A percentile compares a stretch with the other conserved stretches of the same genome.
Evolutionary conservation across 1,140 invertebrate genomes (phyloP).

Genomic region (Conus ventricosus): DNA sequence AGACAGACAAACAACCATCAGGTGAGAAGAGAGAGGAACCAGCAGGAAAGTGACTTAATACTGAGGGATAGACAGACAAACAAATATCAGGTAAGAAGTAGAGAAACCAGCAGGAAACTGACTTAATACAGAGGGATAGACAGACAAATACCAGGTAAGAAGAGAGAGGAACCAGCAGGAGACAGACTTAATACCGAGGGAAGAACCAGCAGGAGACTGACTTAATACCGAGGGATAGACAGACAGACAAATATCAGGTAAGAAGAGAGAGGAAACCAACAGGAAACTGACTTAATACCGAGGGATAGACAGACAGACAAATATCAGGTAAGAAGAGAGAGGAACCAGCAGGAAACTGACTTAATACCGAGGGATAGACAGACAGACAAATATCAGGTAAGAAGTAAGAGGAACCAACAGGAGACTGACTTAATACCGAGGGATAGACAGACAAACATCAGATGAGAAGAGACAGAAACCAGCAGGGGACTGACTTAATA

Average conservation of each 20-base stretch:
- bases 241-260: no score
- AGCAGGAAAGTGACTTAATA: conserved; percentile 84
- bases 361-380: no score
- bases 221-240: no score
- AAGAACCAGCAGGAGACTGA: conserved; percentile 68
- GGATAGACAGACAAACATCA: background rate
- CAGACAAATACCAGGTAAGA: background rate
- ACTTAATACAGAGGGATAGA: background rate
- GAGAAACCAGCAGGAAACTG: background rate
- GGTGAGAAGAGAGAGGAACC: background rate
- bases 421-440: background rate
- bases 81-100: background rate
- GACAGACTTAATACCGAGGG: conserved; percentile 91
- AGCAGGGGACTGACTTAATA: conserved; percentile 84
- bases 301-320: no score
- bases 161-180: background rate
- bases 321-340: no score
- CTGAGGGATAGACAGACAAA: conserved; percentile 84
- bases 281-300: no score
- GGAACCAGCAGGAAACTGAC: no score
- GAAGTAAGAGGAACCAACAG: no score
- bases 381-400: no score
- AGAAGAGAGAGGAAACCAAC: no score
- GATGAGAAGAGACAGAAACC: background rate
- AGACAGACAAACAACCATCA: no score